These are phyloP conservation scores for Oligia strigilis DNA, from an alignment of 2,888 invertebrate genomes.

Conservation along the genomic window DNA sequence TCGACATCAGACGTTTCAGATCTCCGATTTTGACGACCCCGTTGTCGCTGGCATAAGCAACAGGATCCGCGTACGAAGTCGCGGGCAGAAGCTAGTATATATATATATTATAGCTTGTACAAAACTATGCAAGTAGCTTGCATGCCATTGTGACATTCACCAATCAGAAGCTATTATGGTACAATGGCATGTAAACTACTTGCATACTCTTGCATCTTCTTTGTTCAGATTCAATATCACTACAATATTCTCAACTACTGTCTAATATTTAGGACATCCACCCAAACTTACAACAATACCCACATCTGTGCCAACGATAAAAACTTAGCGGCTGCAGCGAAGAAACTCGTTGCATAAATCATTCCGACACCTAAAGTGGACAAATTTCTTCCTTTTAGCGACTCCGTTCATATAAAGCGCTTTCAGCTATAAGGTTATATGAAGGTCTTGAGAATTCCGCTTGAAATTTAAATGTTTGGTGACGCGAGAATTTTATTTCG, in stretches of 20 bases:
- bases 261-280: slow-evolving; percentile 18
- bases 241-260: background rate
- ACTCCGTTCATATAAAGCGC: slow-evolving; percentile 52
- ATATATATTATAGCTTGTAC: no score
- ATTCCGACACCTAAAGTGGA: slow-evolving; percentile 64
- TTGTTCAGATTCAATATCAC: background rate
- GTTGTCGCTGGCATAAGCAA: no score
- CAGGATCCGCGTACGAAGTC: no score
- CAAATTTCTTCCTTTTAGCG: slow-evolving; percentile 67
- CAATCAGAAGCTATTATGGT: no score
- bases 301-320: slow-evolving; percentile 52
- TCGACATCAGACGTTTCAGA: no score
- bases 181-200: no score
- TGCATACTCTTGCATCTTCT: background rate
- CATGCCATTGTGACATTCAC: no score
- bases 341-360: slow-evolving; percentile 64
- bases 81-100: no score
- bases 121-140: no score
- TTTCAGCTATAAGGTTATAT: slow-evolving; percentile 55
- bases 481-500: slow-evolving; percentile 23
- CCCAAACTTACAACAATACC: slow-evolving; percentile 30
- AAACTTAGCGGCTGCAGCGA: slow-evolving; percentile 59
- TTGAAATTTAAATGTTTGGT: slow-evolving; percentile 31
- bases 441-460: slow-evolving; percentile 51
- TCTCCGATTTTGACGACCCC: no score